A percentile compares a stretch with the other conserved stretches of the same genome.
These are phyloP conservation scores for Linnaemya vulpina DNA, from an alignment of 2,888 invertebrate species.

Conservation along the genomic window DNA sequence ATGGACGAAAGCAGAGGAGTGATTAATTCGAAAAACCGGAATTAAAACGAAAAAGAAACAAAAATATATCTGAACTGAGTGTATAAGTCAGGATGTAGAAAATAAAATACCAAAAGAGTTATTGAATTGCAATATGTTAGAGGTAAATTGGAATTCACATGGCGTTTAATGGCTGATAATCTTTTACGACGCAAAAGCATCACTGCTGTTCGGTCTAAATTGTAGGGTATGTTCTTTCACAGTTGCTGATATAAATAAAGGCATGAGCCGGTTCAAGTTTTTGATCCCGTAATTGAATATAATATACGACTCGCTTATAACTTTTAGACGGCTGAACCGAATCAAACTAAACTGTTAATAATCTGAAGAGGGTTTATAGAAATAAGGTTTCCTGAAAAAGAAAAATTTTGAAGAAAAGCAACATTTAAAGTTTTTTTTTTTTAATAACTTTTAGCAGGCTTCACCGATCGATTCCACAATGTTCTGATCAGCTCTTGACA, in stretches of 20 bases:
- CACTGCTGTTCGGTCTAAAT: slow-evolving; percentile 16
- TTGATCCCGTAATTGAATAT: too few relatives aligned
- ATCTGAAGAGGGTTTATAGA: too few relatives aligned
- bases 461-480: too few relatives aligned
- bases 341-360: too few relatives aligned
- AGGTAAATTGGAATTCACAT: slow-evolving; percentile 59
- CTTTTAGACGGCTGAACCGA: too few relatives aligned
- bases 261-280: too few relatives aligned
- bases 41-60: slow-evolving; percentile 48
- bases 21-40: slow-evolving; percentile 77
- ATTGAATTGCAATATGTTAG: slow-evolving; percentile 67
- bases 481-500: too few relatives aligned
- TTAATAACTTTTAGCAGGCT: too few relatives aligned
- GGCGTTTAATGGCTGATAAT: slow-evolving; percentile 64
- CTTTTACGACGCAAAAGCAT: slow-evolving; percentile 15
- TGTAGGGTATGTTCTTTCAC: slow-evolving; percentile 6
- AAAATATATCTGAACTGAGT: slow-evolving; percentile 45
- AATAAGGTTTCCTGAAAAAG: too few relatives aligned
- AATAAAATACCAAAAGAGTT: slow-evolving; percentile 65
- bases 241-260: not conserved
- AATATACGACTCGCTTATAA: too few relatives aligned
- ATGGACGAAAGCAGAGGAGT: slow-evolving; percentile 77
- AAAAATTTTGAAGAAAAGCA: too few relatives aligned
- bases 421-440: too few relatives aligned
- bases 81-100: slow-evolving; percentile 55